Percentiles rank a stretch among this genome's conserved stretches.
These are phyloP conservation scores for Heliothis virescens DNA, from an alignment of 1,140 invertebrate genomes.

Conservation along the genomic window DNA sequence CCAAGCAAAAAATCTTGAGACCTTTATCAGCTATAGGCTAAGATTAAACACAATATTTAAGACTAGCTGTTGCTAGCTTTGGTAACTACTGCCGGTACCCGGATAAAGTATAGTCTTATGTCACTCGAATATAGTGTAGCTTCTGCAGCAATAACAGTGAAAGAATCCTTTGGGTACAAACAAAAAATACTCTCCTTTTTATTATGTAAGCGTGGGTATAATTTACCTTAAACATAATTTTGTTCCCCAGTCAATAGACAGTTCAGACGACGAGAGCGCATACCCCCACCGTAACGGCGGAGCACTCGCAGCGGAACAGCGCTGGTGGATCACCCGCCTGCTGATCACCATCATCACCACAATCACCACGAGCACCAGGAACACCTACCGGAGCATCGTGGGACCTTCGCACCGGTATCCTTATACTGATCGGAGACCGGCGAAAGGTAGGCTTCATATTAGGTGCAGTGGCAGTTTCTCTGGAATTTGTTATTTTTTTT, in stretches of 20 bases:
- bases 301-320: conserved; percentile 58
- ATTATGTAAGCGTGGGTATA: background rate
- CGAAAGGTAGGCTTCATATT: conserved; percentile 62
- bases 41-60: too few relatives aligned
- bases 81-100: too few relatives aligned
- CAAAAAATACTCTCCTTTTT: background rate
- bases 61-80: too few relatives aligned
- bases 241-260: conserved; percentile 70
- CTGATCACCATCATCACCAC: conserved; percentile 68
- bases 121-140: too few relatives aligned
- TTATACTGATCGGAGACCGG: conserved; percentile 71
- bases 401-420: conserved; percentile 76
- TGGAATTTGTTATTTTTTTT: too few relatives aligned
- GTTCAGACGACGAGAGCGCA: conserved; percentile 75
- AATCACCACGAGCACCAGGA: conserved; percentile 64
- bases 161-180: too few relatives aligned
- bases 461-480: too few relatives aligned
- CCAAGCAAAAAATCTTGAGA: too few relatives aligned
- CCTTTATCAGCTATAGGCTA: too few relatives aligned
- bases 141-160: too few relatives aligned
- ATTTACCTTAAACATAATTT: background rate
- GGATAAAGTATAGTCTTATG: too few relatives aligned
- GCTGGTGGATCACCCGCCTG: conserved; percentile 78
- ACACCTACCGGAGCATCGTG: conserved; percentile 69
- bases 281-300: conserved; percentile 65